Evolutionary conservation across 2,113 vertebrate genomes (phyloP), one percentile per base, ranked within the genome.

Genomic region (Tylochromis polylepis): DNA sequence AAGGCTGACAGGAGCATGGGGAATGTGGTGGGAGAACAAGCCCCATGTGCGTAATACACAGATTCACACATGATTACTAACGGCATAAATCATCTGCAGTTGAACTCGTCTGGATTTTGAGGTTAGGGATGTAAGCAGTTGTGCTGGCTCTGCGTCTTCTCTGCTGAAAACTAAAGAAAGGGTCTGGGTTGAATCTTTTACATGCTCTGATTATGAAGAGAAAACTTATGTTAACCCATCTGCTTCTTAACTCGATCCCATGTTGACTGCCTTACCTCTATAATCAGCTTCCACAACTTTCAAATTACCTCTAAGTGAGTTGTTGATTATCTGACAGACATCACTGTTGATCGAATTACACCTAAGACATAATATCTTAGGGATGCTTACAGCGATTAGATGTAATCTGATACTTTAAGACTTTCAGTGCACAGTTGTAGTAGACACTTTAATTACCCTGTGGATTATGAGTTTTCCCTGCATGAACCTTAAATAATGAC

Each of bases 1-100:
- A 60, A 83, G 67, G 75, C 67, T 89, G 59, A 81, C 82, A 75
- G 51, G 57, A 90, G 34, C 85, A 83, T 84, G 89, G 58, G 90
- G 88, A 92, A 95, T 92, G 87, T 82, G 8, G 18, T 75, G 72
- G 20, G 84, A 89, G 87, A 27, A 79, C 67, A 89, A 84, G 87
- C 11, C 60, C 27, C 75, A 75, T 88, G 79, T 89, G 85, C 51
- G 72, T 81, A 81, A 88, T 57, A 87, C 83, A 81, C 75, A 78
- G 15, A 85, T 84, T 94, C 88, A 89, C 89, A 91, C 83, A 86
- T 51, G 72, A 36, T 46, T 75, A 62, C 11, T 41, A 91, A 56
- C 11, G 2, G 60, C 9, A 24, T 60, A 87, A 83, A 79, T 88
- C 79, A 85, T 41, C 27, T 29, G 22, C 3, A 11, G 59, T 24